Conservation (phyloP, 2,888 invertebrate genomes). For the Branchellion lobata region DNA sequence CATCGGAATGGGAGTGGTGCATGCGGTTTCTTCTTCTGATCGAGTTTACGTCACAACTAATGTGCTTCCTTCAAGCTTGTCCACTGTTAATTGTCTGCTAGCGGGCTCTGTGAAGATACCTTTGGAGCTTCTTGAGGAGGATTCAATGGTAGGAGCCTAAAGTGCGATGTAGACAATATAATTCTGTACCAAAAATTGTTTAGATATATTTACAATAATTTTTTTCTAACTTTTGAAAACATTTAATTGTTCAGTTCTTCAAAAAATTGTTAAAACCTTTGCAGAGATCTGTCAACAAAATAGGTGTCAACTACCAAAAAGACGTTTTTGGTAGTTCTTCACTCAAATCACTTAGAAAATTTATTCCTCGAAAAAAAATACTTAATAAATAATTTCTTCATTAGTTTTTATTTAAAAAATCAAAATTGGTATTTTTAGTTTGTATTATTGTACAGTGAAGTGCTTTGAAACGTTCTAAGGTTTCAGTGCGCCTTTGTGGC, state of each 20-base stretch:
- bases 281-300: neutral
- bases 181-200: too few species aligned
- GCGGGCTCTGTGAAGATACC: neutral
- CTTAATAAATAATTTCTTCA: neutral
- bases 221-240: too few species aligned
- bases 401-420: neutral
- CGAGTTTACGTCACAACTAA: neutral
- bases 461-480: too few species aligned
- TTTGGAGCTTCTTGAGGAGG: neutral
- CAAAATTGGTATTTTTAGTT: neutral
- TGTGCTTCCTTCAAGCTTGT: neutral
- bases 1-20: neutral
- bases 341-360: neutral
- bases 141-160: neutral
- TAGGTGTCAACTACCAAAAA: neutral
- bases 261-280: too few species aligned
- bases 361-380: conserved; percentile 9
- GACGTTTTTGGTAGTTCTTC: conserved; percentile 13
- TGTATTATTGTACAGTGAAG: too few species aligned
- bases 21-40: neutral
- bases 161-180: neutral
- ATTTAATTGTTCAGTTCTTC: too few species aligned
- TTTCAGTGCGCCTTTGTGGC: too few species aligned
- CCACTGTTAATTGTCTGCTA: neutral
- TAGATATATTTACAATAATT: too few species aligned